Evolutionary conservation across 2,888 invertebrate species (phyloP).

Genomic region (Polietes domitor): DNA sequence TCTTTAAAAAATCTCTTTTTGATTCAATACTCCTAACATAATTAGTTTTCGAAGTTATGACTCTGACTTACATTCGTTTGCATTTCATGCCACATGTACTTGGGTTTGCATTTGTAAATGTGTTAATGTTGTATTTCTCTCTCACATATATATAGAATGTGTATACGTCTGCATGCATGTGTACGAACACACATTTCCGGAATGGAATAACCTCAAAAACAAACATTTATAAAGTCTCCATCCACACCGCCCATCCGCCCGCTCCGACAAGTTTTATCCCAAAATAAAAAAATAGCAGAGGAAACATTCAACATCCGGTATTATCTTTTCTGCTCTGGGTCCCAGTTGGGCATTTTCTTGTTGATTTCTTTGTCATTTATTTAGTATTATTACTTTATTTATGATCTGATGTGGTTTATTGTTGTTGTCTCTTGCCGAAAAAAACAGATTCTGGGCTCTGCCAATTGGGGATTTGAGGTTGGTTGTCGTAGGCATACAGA

Average conservation of each 20-base stretch:
- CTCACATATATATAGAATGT: too few relatives aligned
- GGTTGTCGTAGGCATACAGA: not conserved
- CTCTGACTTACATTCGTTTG: too few relatives aligned
- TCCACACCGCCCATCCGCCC: too few relatives aligned
- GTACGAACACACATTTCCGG: not conserved
- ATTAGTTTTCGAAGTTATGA: too few relatives aligned
- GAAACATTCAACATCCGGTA: not conserved
- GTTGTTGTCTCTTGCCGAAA: not conserved
- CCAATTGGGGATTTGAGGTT: slow-evolving; percentile 16
- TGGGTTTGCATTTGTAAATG: not conserved
- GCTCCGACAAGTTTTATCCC: too few relatives aligned
- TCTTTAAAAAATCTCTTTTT: too few relatives aligned
- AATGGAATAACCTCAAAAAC: not conserved
- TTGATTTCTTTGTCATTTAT: slow-evolving; percentile 34
- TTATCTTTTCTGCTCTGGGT: not conserved
- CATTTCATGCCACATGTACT: not conserved
- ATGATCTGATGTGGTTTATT: slow-evolving; percentile 29
- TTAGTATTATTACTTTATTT: slow-evolving; percentile 38
- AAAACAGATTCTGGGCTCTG: slow-evolving; percentile 18
- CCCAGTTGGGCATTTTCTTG: slow-evolving; percentile 37
- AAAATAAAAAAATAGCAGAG: too few relatives aligned
- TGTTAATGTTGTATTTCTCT: slow-evolving; percentile 4
- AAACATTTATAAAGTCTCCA: not conserved
- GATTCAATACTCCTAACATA: too few relatives aligned
- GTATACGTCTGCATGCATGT: not conserved